Evolutionary conservation across 2,797 vertebrate genomes (phyloP), one percentile per base, ranked within the genome.

Genomic region (Hafferia zeledoni): DNA sequence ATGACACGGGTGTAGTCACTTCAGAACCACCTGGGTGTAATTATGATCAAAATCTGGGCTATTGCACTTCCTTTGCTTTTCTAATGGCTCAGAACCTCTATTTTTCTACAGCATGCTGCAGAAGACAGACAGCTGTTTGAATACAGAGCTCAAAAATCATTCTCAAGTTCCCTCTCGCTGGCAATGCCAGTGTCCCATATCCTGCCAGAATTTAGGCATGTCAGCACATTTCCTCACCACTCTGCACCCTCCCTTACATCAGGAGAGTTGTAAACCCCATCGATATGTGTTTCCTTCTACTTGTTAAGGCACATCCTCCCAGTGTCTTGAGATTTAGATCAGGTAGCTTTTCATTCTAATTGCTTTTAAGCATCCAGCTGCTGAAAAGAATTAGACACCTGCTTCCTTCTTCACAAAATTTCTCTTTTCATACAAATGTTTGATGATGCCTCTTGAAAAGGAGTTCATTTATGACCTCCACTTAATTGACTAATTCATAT

Each of bases 1-100:
- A 95, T 70, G 85, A 74, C 87, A 94, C 85, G 44, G 77, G 70
- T 95, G 92, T 91, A 94, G 80, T 96, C 95, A 95, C 95, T 96
- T 96, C 94, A 97, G 85, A 94, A 96, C 93, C 95, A 97, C 95
- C 95, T 96, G 95, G 91, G 74, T 94, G 91, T 95, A 96, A 96
- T 96, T 96, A 96, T 79, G 91, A 96, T 88, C 83, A 93, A 93
- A 96, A 96, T 95, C 92, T 93, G 85, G 92, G 87, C 87, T 92
- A 82, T 90, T 90, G 89, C 95, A 92, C 74, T 96, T 96, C 95
- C 95, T 96, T 88, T 87, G 89, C 89, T 93, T 93, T 90, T 86
- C 92, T 83, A 83, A 89, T 24, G 52, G 91, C 65, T 96, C 87
- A 95, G 95, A 96, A 28, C 63, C 85, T 67, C 91, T 78, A 44